These are phyloP conservation scores for Brachionus asplanchnoidis DNA, from an alignment of 1,140 invertebrate genomes.

Conservation along the genomic window DNA sequence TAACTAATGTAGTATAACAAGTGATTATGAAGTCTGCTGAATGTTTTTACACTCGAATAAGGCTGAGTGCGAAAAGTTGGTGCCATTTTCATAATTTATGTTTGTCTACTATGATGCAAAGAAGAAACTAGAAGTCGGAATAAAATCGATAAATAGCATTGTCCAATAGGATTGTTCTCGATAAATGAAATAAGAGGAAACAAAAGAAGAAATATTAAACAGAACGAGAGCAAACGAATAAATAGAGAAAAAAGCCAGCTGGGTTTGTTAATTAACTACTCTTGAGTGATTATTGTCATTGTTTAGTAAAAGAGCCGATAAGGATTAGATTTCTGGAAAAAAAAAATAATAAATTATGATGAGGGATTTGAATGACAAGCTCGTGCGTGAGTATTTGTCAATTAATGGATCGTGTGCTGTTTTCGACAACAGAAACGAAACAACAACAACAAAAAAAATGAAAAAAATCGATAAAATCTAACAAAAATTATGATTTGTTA, in stretches of 20 bases:
- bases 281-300: conserved; percentile 34
- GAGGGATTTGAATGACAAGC: not conserved
- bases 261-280: conserved; percentile 34
- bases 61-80: not conserved
- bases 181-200: not conserved
- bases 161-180: not conserved
- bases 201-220: not conserved
- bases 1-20: not conserved
- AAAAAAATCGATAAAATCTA: conserved; percentile 33
- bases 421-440: not conserved
- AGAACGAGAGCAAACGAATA: not conserved
- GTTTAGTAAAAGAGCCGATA: conserved; percentile 32
- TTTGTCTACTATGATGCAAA: not conserved
- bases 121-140: not conserved
- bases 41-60: not conserved
- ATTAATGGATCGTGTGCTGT: conserved; percentile 20
- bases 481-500: conserved; percentile 31
- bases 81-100: not conserved
- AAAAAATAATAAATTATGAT: conserved; percentile 33
- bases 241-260: conserved; percentile 21
- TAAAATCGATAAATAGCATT: not conserved
- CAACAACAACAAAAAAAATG: not conserved
- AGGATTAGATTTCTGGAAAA: conserved; percentile 26
- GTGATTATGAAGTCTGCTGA: not conserved
- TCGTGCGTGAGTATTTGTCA: conserved; percentile 29